Evolutionary conservation across 2,797 vertebrate genomes (phyloP), one percentile per base, ranked within the genome.

Genomic region (Pseudochromis fuscus): DNA sequence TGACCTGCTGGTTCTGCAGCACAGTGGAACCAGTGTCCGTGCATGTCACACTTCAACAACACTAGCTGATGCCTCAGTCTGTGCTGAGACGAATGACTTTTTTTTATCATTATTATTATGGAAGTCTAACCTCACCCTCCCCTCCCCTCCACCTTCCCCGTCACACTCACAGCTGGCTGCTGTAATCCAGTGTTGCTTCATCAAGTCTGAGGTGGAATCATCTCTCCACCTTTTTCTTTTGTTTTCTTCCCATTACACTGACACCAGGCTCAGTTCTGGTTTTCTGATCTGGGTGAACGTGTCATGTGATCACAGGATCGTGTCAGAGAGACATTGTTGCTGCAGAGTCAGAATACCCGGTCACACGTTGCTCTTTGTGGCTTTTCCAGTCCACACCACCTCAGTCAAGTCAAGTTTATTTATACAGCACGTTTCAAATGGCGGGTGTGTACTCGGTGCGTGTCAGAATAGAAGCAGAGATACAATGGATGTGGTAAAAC

Each of bases 31-130:
- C 13, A n/a, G 18, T n/a, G n/a, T 4, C 55, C 7, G 10, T 56
- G 40, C 69, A 70, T 55, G 25, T 40, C n/a, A 40, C 3, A 19
- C 11, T 2, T 75, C n/a, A 64, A 58, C 19, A 4, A 24, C n/a
- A 9, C 1, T 2, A 30, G 5, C 46, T 42, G 35, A 58, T 2
- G 0, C 45, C 4, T 7, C 11, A 11, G 19, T 18, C 50, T 15
- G 10, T 7, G 13, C 56, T 48, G 15, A 3, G 38, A 7, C 7
- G 16, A 1, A 40, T n/a, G 35, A 13, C 35, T 40, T 2, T 44
- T 63, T 18, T 2, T 18, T 21, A 72, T 60, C 10, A 55, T 7
- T 53, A 42, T 28, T 55, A 7, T 7, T 40, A 38, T 38, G 7
- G 19, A 51, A 7, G 1, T 50, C 44, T 48, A 49, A 51, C 21